Evolutionary conservation across 1,140 invertebrate genomes (phyloP).

Genomic region (Aphaenogaster ashmeadi): DNA sequence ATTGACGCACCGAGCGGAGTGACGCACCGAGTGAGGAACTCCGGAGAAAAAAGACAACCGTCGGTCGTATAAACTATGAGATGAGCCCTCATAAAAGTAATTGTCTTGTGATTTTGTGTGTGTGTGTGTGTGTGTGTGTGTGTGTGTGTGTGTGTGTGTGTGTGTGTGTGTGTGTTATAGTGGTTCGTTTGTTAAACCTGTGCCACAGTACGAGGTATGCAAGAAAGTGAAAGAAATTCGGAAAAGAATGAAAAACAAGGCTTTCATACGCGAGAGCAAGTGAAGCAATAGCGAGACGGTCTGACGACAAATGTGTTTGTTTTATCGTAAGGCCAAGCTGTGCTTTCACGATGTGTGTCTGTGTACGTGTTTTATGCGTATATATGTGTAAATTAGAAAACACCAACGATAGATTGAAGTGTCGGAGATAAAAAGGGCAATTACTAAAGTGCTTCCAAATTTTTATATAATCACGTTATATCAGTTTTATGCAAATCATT

Average conservation of each 20-base stretch:
- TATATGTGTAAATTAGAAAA: not conserved
- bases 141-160: too few species aligned
- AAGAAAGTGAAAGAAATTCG: not conserved
- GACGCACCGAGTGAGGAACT: not conserved
- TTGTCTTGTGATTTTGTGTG: not conserved
- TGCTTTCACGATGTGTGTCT: not conserved
- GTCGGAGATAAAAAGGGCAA: not conserved
- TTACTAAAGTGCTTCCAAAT: not conserved
- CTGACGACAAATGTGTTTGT: conserved; percentile 5
- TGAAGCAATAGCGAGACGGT: not conserved
- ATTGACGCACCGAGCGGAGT: not conserved
- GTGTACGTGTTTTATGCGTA: not conserved
- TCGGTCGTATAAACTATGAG: not conserved
- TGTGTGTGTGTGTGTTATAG: too few species aligned
- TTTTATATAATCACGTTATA: not conserved
- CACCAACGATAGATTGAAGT: not conserved
- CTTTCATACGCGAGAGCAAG: not conserved
- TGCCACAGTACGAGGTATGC: not conserved
- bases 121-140: too few species aligned
- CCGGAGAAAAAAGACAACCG: not conserved
- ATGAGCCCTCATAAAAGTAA: not conserved
- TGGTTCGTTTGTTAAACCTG: not conserved
- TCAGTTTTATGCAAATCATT: not conserved
- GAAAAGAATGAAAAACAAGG: not conserved
- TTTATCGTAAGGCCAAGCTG: conserved; percentile 11